Base-by-base conservation (phyloP, 2,113 vertebrate genomes). In the Ciconia boyciana region DNA sequence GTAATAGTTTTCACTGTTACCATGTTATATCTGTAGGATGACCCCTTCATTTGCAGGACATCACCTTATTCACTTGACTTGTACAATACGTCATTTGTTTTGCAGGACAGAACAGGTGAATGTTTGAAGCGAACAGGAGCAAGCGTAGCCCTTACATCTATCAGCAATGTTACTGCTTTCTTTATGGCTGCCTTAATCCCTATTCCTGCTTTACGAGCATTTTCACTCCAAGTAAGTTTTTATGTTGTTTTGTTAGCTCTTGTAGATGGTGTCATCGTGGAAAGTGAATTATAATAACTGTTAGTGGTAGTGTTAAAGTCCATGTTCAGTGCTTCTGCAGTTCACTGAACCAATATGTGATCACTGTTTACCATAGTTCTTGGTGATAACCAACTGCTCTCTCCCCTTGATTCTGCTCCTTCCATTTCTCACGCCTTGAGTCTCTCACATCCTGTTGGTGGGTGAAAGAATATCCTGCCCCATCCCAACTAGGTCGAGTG, bases 131-230 rank as follows among this genome's bases (percentile, higher is more conserved):
- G 99, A 96, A 99, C 99, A 0, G 99, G 99, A 74, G 99, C 99
- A 93, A 99, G 99, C 5, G 98, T 99, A 86, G 99, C 99, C 58
- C 98, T 99, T 94, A 99, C 99, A 18, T 99, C 99, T 91, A 99
- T 99, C 97, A 99, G 99, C 96, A 99, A 99, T 16, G 98, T 99
- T 96, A 99, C 99, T 3, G 99, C 99, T 43, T 99, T 99, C 98
- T 99, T 99, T 93, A 99, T 99, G 99, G 99, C 99, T 2, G 99
- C 99, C 7, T 96, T 99, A 83, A 99, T 99, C 92, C 99, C 99
- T 15, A 99, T 99, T 70, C 99, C 99, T 2, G 99, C 99, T 7
- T 98, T 99, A 57, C 97, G 99, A 90, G 99, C 99, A 16, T 99
- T 99, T 95, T 99, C 99, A 66, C 98, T 99, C 34, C 99, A 99